Conservation (phyloP, 1,140 invertebrate genomes). For the Drosophila erecta region DNA sequence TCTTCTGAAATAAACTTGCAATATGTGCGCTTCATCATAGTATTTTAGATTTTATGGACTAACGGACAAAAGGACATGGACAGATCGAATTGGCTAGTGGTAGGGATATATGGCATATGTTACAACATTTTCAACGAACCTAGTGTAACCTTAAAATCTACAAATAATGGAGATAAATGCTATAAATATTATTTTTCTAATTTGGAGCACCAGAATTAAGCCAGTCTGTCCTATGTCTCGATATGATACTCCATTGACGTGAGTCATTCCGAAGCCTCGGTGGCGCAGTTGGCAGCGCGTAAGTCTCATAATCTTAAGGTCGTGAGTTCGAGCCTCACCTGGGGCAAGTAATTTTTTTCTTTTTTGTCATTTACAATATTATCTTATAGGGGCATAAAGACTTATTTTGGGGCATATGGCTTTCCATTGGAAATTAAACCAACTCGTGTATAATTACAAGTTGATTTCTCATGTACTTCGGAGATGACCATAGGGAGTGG, state of each 20-base stretch:
- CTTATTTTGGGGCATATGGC: slow-evolving; percentile 19
- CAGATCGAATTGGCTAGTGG: too few relatives aligned
- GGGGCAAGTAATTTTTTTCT: slow-evolving; percentile 88
- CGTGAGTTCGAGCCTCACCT: slow-evolving; percentile 98
- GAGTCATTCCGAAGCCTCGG: slow-evolving; percentile 87
- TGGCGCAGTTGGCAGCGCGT: slow-evolving; percentile 97
- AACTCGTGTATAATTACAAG: slow-evolving; percentile 48
- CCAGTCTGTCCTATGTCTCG: not conserved
- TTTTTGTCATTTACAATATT: not conserved
- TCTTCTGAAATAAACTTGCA: too few relatives aligned
- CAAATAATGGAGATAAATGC: too few relatives aligned
- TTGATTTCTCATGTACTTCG: slow-evolving; percentile 57
- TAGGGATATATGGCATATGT: too few relatives aligned
- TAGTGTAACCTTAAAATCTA: too few relatives aligned
- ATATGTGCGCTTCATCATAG: too few relatives aligned
- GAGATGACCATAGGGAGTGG: slow-evolving; percentile 7
- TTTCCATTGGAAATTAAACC: slow-evolving; percentile 54
- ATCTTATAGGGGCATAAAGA: not conserved
- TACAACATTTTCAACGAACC: too few relatives aligned
- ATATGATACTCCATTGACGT: not conserved
- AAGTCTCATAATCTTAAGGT: slow-evolving; percentile 99
- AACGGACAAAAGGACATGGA: too few relatives aligned
- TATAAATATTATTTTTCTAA: not conserved
- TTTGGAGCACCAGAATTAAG: not conserved
- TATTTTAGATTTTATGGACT: too few relatives aligned